Percentiles rank a stretch among this genome's conserved stretches.
Conservation (phyloP, 2,888 invertebrate species). For the Limnephilus rhombicus region DNA sequence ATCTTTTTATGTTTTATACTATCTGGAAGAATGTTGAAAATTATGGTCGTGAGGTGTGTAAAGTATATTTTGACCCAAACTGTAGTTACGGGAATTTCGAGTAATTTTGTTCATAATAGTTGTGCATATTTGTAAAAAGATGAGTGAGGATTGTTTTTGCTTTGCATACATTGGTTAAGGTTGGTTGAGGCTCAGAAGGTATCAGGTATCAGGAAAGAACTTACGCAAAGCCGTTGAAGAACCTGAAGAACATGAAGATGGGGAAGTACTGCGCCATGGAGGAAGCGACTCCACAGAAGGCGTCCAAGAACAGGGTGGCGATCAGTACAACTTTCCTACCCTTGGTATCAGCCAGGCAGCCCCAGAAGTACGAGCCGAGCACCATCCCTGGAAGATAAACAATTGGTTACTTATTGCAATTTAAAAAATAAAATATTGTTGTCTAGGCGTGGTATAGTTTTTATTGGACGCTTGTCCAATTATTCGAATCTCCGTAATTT, state of each 20-base stretch:
- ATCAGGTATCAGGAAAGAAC: slow-evolving; percentile 69
- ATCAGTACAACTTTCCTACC: slow-evolving; percentile 87
- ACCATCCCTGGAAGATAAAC: slow-evolving; percentile 82
- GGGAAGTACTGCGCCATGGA: slow-evolving; percentile 86
- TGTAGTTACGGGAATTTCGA: no score
- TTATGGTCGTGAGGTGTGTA: no score
- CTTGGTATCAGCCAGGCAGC: slow-evolving; percentile 89
- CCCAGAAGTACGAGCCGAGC: slow-evolving; percentile 91
- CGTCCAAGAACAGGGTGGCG: slow-evolving; percentile 85
- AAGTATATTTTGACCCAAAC: no score
- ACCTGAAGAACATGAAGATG: slow-evolving; percentile 85
- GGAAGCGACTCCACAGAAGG: slow-evolving; percentile 84
- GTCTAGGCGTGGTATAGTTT: no score
- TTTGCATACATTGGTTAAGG: no score
- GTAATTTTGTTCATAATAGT: no score
- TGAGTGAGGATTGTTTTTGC: no score
- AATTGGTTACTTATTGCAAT: background rate
- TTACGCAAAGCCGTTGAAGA: slow-evolving; percentile 89
- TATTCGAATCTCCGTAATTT: no score
- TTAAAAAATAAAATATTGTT: background rate
- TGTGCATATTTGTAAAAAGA: no score
- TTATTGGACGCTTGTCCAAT: no score
- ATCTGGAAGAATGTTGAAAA: no score
- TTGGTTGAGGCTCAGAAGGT: slow-evolving; percentile 76
- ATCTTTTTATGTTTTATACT: no score